Conservation (phyloP, 2,888 invertebrate species). For the Odontocerum albicorne region DNA sequence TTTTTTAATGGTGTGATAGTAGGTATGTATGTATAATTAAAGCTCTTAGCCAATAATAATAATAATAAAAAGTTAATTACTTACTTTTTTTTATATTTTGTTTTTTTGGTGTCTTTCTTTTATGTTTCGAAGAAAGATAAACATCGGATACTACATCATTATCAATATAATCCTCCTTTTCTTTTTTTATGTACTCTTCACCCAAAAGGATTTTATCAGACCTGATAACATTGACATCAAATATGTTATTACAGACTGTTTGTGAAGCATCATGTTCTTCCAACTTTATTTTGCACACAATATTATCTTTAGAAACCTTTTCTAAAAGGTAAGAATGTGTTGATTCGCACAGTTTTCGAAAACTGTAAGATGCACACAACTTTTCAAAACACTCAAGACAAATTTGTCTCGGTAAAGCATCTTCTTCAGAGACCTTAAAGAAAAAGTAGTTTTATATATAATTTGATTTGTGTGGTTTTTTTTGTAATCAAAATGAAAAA, state of each 20-base stretch:
- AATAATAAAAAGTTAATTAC: neutral
- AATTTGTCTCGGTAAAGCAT: slow-evolving; percentile 30
- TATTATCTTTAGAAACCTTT: slow-evolving; percentile 1
- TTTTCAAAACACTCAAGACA: slow-evolving; percentile 32
- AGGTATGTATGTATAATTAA: too few species aligned
- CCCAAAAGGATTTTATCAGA: neutral
- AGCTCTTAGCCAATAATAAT: too few species aligned
- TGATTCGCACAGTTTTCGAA: slow-evolving; percentile 26
- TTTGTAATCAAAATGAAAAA: too few species aligned
- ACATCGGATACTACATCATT: neutral
- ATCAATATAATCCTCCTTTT: slow-evolving; percentile 1
- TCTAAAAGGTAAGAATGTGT: slow-evolving; percentile 23
- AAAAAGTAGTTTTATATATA: neutral
- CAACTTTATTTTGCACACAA: neutral
- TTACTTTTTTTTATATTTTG: slow-evolving; percentile 7
- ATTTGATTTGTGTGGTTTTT: too few species aligned
- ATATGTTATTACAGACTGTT: neutral
- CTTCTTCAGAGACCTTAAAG: slow-evolving; percentile 24
- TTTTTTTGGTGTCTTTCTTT: slow-evolving; percentile 7
- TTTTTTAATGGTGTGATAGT: too few species aligned
- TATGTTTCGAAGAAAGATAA: too few species aligned
- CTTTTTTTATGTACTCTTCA: neutral
- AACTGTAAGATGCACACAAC: slow-evolving; percentile 32
- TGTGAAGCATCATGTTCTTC: neutral
- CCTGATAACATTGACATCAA: neutral